phyloP scores from a whole-genome alignment of 1,140 invertebrate species.

The Matsumurasca onukii region DNA sequence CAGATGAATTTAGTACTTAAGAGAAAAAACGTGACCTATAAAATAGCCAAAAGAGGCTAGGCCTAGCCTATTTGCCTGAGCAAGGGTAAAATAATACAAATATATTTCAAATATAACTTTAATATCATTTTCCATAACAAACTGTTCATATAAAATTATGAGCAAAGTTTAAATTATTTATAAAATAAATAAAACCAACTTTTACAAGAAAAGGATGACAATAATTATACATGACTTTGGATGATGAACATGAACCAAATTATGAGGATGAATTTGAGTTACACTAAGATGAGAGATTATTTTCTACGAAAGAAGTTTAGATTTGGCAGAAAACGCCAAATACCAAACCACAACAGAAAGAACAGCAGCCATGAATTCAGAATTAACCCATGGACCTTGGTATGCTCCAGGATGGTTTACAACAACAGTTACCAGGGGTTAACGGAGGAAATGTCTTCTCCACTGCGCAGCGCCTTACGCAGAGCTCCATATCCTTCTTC shows the following conservation, averaged over 20 bases:
- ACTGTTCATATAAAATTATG: background rate
- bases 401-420: slow-evolving; percentile 85
- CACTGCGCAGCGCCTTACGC: slow-evolving; percentile 70
- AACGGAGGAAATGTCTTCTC: slow-evolving; percentile 64
- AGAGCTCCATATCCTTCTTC: slow-evolving; percentile 88
- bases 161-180: background rate
- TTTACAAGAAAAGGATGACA: too few species aligned
- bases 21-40: too few species aligned
- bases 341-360: slow-evolving; percentile 81
- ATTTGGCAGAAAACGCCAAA: slow-evolving; percentile 80
- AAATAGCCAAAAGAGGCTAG: background rate
- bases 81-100: background rate
- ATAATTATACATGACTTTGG: background rate
- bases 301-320: slow-evolving; percentile 67
- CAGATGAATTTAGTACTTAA: too few species aligned
- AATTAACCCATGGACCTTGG: slow-evolving; percentile 88
- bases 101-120: too few species aligned
- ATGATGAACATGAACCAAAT: background rate
- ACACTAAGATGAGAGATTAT: background rate
- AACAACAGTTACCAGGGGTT: slow-evolving; percentile 73
- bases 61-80: background rate
- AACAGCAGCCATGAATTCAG: slow-evolving; percentile 83
- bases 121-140: background rate
- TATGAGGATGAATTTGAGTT: background rate
- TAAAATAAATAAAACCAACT: background rate